Evolutionary conservation across 2,797 vertebrate genomes (phyloP).

Genomic region (Pachyuromys duprasi): DNA sequence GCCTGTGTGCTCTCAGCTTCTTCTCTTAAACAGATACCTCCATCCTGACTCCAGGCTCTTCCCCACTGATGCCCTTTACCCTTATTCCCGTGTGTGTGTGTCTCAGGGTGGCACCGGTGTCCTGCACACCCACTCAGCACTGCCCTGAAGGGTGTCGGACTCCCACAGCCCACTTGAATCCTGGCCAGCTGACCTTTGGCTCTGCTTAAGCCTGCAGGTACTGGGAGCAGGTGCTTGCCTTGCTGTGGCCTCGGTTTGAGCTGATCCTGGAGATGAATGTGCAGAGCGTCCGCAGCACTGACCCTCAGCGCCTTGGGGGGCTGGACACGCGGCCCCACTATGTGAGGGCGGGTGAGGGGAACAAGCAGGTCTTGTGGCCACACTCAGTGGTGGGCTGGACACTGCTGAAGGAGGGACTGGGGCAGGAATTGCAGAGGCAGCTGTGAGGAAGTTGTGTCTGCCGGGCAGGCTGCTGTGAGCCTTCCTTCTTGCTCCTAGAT

Average conservation of each 20-base stretch:
- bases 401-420: too few species aligned
- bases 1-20: neutral
- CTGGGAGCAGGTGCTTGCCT: conserved; percentile 94
- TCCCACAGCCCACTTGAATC: rapidly evolving
- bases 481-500: conserved; percentile 86
- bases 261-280: conserved; percentile 96
- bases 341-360: conserved; percentile 83
- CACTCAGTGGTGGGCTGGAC: neutral
- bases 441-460: neutral
- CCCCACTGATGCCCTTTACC: neutral
- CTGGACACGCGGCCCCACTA: conserved; percentile 96
- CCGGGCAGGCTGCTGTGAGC: neutral
- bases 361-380: neutral
- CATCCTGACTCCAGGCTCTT: neutral
- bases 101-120: neutral
- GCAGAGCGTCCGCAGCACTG: conserved; percentile 94
- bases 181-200: conserved; percentile 12
- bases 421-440: neutral
- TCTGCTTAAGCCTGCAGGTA: conserved; percentile 87
- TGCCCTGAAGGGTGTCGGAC: neutral
- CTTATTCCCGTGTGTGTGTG: neutral
- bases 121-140: neutral
- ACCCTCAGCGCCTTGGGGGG: conserved; percentile 94
- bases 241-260: conserved; percentile 96
- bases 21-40: neutral